These are phyloP conservation scores for Rachycentron canadum DNA, from an alignment of 2,797 vertebrate species.

Conservation along the genomic window DNA sequence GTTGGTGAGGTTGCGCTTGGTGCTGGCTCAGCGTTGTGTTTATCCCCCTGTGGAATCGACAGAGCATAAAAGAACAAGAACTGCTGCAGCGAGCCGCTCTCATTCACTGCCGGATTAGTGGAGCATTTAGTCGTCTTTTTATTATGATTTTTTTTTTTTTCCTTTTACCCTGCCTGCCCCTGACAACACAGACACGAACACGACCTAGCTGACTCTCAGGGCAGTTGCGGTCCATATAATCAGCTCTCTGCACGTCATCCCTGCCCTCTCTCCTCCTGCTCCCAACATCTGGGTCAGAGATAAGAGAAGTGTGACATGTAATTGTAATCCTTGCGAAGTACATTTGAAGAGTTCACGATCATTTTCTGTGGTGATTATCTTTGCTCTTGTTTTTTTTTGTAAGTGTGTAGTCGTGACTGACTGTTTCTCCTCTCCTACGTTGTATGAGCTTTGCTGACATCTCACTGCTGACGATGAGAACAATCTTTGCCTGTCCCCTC, in stretches of 20 bases:
- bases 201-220: slow-evolving; percentile 22
- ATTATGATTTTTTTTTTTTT: slow-evolving; percentile 37
- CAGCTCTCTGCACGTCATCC: slow-evolving; percentile 15
- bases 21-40: slow-evolving; percentile 83
- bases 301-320: slow-evolving; percentile 17
- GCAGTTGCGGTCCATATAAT: slow-evolving; percentile 9
- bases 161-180: slow-evolving; percentile 3
- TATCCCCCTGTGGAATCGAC: slow-evolving; percentile 76
- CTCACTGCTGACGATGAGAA: not conserved
- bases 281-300: slow-evolving; percentile 51
- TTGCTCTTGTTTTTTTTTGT: not conserved
- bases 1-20: slow-evolving; percentile 53
- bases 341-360: not conserved
- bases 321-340: not conserved
- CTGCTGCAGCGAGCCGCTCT: slow-evolving; percentile 82
- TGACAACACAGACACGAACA: slow-evolving; percentile 39
- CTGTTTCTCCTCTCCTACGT: not conserved
- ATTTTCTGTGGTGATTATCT: not conserved
- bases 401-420: not conserved
- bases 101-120: slow-evolving; percentile 86
- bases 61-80: slow-evolving; percentile 85
- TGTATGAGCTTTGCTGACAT: not conserved
- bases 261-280: not conserved
- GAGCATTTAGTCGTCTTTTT: slow-evolving; percentile 68
- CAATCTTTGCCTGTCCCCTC: not conserved